Evolutionary conservation across 2,113 vertebrate species (phyloP), one percentile per base, ranked within the genome.

Genomic region (Anser cygnoides): DNA sequence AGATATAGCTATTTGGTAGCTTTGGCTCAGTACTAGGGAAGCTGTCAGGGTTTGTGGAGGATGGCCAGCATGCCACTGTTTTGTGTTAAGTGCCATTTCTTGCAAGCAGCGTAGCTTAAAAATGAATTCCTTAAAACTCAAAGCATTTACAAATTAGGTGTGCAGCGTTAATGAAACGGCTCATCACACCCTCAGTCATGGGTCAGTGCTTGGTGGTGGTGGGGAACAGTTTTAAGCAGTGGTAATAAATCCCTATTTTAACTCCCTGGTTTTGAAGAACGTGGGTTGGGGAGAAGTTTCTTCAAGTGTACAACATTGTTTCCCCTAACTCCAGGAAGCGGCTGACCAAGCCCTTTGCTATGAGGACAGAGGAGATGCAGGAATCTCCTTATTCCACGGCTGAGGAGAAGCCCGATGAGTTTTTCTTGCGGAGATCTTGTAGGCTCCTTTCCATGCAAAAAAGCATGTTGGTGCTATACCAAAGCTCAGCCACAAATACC

Each of bases 391-490:
- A 49, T 31, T 61, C 63, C 29, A 1, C 1, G 0, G 6, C 35
- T 68, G 55, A 91, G 33, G 37, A 58, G 0, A 0, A 63, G 26
- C 52, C 66, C 0, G 35, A 65, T 22, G 50, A 1, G 33, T n/a
- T n/a, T 25, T 2, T 50, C 72, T 58, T 22, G 19, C 6, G 55
- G 44, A 23, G 18, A 66, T 9, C 10, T 76, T 9, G 1, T 5
- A 25, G 35, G 59, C 7, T 77, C 65, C 25, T 77, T 89, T 19
- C 33, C 4, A 3, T 12, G 35, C 44, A 55, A 39, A 52, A 4
- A 23, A 0, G 0, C 3, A 67, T 19, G 19, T 37, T 37, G 57
- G 22, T 29, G 72, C 46, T 29, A 13, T 3, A 17, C 20, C 12
- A 4, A 63, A 10, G 21, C 62, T 87, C 13, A 5, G 68, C 28